phyloP scores from a whole-genome alignment of 2,113 vertebrate species.

The Tetrax tetrax region DNA sequence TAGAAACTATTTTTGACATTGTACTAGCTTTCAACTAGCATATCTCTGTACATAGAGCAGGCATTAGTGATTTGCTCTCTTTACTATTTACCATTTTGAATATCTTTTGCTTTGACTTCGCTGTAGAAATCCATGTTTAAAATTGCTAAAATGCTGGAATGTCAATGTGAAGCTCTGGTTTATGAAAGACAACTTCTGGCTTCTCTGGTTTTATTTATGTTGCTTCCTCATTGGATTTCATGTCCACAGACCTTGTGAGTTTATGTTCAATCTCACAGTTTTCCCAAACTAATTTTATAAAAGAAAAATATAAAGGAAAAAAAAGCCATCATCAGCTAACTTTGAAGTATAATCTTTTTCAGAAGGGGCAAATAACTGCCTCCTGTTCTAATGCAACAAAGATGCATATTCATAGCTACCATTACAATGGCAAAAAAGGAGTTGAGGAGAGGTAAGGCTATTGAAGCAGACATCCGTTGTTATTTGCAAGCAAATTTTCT shows the following conservation, averaged over 20 bases:
- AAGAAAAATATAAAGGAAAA: not conserved
- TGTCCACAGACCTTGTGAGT: not conserved
- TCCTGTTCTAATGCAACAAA: not conserved
- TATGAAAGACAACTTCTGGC: not conserved
- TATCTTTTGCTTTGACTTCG: not conserved
- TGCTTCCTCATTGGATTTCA: not conserved
- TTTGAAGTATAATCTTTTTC: not conserved
- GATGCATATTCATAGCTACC: not conserved
- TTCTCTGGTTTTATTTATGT: not conserved
- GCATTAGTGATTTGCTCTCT: not conserved
- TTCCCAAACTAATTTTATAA: not conserved
- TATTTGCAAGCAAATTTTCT: slow-evolving; percentile 15
- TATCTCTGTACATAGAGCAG: not conserved
- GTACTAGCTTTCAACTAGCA: not conserved
- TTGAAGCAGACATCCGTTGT: not conserved
- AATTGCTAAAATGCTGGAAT: not conserved
- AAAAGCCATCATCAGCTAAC: not conserved
- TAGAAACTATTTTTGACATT: not conserved
- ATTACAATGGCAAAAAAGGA: not conserved
- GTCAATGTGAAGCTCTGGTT: not conserved
- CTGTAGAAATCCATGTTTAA: not conserved
- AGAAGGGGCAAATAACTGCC: not conserved
- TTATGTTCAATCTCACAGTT: not conserved
- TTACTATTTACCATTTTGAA: not conserved
- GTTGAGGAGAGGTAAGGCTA: not conserved